Evolutionary conservation across 2,888 invertebrate species (phyloP).

Genomic region (Agrotis puta): DNA sequence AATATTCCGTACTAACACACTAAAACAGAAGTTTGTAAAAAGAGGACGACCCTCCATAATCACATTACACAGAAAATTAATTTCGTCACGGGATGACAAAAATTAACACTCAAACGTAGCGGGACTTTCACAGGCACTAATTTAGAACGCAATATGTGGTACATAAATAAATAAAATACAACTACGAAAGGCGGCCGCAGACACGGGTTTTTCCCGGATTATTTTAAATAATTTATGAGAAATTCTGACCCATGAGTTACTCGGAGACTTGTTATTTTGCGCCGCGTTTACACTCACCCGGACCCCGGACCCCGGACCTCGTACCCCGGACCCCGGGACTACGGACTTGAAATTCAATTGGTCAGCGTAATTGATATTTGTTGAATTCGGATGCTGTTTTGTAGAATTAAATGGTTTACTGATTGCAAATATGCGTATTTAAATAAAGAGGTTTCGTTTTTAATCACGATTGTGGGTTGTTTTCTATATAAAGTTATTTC

Average conservation of each 20-base stretch:
- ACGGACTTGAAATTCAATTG: slow-evolving; percentile 60
- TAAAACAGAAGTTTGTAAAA: slow-evolving; percentile 25
- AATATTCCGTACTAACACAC: neutral
- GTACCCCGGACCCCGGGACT: neutral
- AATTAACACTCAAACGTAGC: slow-evolving; percentile 45
- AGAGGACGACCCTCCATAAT: slow-evolving; percentile 31
- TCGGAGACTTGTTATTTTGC: slow-evolving; percentile 56
- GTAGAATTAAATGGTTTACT: slow-evolving; percentile 43
- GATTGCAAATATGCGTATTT: slow-evolving; percentile 48
- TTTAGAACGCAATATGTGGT: slow-evolving; percentile 80
- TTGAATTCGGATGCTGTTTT: slow-evolving; percentile 37
- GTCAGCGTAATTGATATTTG: slow-evolving; percentile 60
- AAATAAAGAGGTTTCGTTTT: slow-evolving; percentile 35
- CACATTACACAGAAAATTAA: slow-evolving; percentile 53
- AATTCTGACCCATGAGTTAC: slow-evolving; percentile 82
- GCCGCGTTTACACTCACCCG: slow-evolving; percentile 53
- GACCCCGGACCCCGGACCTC: slow-evolving; percentile 1
- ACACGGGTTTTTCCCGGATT: slow-evolving; percentile 88
- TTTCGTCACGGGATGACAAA: slow-evolving; percentile 51
- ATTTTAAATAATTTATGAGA: slow-evolving; percentile 90
- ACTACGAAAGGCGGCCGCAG: slow-evolving; percentile 72
- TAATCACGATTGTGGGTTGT: slow-evolving; percentile 30
- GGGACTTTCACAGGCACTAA: slow-evolving; percentile 69
- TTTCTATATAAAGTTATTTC: neutral
- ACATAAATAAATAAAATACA: slow-evolving; percentile 76